Conservation (phyloP, 2,888 invertebrate genomes). For the Odontomyia ornata region DNA sequence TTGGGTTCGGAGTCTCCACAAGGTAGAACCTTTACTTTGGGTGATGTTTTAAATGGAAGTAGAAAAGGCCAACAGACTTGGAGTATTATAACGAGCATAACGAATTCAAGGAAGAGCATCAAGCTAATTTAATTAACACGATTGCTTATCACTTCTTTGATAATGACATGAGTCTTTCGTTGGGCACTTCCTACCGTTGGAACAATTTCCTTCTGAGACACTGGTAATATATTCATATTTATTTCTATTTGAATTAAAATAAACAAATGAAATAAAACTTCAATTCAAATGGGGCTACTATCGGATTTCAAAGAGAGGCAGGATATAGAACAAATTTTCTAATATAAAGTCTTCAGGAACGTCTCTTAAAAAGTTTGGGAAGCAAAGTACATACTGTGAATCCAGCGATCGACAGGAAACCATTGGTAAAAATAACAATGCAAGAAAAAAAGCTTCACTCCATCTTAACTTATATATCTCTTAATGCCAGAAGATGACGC, state of each 20-base stretch:
- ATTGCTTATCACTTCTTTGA: conserved; percentile 2
- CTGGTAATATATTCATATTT: neutral
- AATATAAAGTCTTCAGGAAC: too few relatives aligned
- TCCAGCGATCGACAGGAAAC: neutral
- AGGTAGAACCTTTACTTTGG: too few relatives aligned
- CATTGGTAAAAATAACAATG: neutral
- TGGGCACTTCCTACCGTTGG: neutral
- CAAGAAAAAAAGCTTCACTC: neutral
- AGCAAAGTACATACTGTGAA: neutral
- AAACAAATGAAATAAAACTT: neutral
- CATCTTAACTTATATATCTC: neutral
- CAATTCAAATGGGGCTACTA: neutral
- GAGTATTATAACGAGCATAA: neutral
- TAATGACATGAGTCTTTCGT: neutral
- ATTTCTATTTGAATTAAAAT: neutral
- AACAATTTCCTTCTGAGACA: neutral
- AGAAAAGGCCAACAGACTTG: neutral
- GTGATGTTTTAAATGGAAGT: too few relatives aligned
- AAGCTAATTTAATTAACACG: neutral
- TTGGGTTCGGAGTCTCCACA: neutral
- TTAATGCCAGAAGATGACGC: neutral
- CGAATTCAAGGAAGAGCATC: conserved; percentile 23
- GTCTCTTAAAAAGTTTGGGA: neutral
- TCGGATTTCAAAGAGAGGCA: neutral
- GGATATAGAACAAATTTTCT: too few relatives aligned